Percentiles rank a stretch among this genome's conserved stretches.
phyloP scores from a whole-genome alignment of 2,888 invertebrate species.

The Chrysodeixis includens region DNA sequence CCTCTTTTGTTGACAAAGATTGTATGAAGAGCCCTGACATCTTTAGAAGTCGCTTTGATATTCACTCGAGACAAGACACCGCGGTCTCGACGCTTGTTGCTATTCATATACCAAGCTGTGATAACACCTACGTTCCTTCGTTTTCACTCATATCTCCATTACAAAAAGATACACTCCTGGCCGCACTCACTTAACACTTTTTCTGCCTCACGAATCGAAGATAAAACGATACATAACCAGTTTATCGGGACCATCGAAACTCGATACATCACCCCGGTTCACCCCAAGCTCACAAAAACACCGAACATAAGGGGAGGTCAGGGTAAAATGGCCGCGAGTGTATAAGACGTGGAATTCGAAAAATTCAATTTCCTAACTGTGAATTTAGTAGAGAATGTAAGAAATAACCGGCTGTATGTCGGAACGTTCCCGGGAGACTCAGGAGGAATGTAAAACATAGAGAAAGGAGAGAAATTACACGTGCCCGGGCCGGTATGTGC shows the following conservation, averaged over 20 bases:
- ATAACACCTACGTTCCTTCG: slow-evolving; percentile 53
- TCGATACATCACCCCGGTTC: slow-evolving; percentile 58
- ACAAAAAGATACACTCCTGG: slow-evolving; percentile 45
- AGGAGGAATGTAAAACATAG: slow-evolving; percentile 79
- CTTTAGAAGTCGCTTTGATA: slow-evolving; percentile 26
- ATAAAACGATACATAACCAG: slow-evolving; percentile 70
- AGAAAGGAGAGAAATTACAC: slow-evolving; percentile 75
- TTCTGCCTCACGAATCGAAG: slow-evolving; percentile 64
- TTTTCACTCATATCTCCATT: slow-evolving; percentile 59
- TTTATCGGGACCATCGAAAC: slow-evolving; percentile 61
- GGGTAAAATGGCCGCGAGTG: slow-evolving; percentile 60
- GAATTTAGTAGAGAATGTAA: slow-evolving; percentile 83
- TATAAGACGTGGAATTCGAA: slow-evolving; percentile 80
- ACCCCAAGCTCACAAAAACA: slow-evolving; percentile 34
- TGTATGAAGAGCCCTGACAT: slow-evolving; percentile 1
- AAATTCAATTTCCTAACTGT: slow-evolving; percentile 87
- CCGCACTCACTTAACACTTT: slow-evolving; percentile 40
- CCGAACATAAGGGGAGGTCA: slow-evolving; percentile 60
- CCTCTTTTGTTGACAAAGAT: slow-evolving; percentile 4
- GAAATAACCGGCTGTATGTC: slow-evolving; percentile 79
- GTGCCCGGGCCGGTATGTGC: slow-evolving; percentile 61
- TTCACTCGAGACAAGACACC: slow-evolving; percentile 25
- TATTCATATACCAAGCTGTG: slow-evolving; percentile 44
- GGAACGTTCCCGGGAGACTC: slow-evolving; percentile 72
- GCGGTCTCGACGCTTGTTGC: slow-evolving; percentile 15